A percentile compares a stretch with the other conserved stretches of the same genome.
Evolutionary conservation across 2,797 vertebrate genomes (phyloP).

Genomic region (Australoheros facetus): DNA sequence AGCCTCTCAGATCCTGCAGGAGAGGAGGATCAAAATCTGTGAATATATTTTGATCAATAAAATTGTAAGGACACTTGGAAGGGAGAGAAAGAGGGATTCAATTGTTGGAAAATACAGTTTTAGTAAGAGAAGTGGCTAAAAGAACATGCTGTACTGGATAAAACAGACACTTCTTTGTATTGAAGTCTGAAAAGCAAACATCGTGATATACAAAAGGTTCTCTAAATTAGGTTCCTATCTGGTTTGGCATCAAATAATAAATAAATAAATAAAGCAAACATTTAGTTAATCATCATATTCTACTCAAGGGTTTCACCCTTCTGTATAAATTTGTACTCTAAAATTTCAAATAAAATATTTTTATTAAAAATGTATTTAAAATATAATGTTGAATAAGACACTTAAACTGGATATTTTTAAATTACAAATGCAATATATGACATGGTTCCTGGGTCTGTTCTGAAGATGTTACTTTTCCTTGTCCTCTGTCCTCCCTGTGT

Average conservation of each 20-base stretch:
- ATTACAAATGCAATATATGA: not conserved
- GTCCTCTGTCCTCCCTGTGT: not conserved
- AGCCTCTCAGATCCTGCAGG: constrained; percentile 72
- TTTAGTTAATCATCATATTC: not conserved
- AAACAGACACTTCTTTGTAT: constrained; percentile 26
- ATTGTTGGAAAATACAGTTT: constrained; percentile 53
- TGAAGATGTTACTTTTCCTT: not conserved
- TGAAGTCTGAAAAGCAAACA: constrained; percentile 29
- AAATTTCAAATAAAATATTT: not conserved
- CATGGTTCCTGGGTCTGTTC: not conserved
- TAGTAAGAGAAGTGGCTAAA: constrained; percentile 26
- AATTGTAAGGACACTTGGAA: constrained; percentile 74
- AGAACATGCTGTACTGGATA: constrained; percentile 54
- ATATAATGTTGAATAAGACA: not conserved
- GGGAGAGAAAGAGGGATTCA: constrained; percentile 43
- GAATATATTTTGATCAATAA: constrained; percentile 82
- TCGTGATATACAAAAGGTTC: constrained; percentile 7
- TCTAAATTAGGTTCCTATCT: not conserved
- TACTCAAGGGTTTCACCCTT: not conserved
- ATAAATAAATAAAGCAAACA: not conserved
- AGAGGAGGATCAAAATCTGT: constrained; percentile 74
- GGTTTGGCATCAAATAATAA: not conserved
- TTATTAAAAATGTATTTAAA: not conserved
- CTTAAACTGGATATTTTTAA: not conserved
- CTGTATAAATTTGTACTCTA: not conserved